Evolutionary conservation across 2,797 vertebrate genomes (phyloP), one percentile per base, ranked within the genome.

Genomic region (Sylvia borin): DNA sequence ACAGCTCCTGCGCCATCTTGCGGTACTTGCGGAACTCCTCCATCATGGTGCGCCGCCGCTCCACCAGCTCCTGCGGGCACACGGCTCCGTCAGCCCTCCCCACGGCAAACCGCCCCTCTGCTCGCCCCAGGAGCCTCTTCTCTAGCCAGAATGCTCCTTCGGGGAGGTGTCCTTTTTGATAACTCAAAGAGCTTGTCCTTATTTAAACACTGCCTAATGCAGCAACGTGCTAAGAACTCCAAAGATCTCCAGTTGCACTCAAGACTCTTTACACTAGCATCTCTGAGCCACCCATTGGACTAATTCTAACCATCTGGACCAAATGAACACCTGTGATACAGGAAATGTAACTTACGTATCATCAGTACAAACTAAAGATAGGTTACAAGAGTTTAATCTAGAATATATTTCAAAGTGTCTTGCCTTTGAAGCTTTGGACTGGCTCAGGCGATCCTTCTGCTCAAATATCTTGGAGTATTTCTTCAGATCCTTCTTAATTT

Each of bases 401-500:
- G 5, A 29, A 70, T 58, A 11, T 31, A 48, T 43, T 34, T 26
- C 16, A 5, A 50, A 76, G 17, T 5, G 6, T 50, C 98, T 96
- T 97, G 99, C 99, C 99, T 99, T 99, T 5, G 99, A 99, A 55
- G 99, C 99, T 98, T 99, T 99, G 79, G 99, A 99, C 92, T 99
- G 99, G 97, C 99, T 99, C 96, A 99, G 96, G 92, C 99, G 99
- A 98, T 99, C 99, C 97, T 99, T 99, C 98, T 99, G 99, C 96
- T 99, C 99, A 97, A 99, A 99, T 97, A 99, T 99, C 98, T 99
- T 99, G 6, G 99, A 99, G 93, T 99, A 99, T 84, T 99, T 99
- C 98, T 99, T 99, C 88, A 99, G 98, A 93, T 99, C 99, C 96
- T 99, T 99, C 96, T 99, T 99, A 97, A 99, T 99, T 98, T 97